phyloP scores from a whole-genome alignment of 1,140 invertebrate species.

The Chlorops oryzae region DNA sequence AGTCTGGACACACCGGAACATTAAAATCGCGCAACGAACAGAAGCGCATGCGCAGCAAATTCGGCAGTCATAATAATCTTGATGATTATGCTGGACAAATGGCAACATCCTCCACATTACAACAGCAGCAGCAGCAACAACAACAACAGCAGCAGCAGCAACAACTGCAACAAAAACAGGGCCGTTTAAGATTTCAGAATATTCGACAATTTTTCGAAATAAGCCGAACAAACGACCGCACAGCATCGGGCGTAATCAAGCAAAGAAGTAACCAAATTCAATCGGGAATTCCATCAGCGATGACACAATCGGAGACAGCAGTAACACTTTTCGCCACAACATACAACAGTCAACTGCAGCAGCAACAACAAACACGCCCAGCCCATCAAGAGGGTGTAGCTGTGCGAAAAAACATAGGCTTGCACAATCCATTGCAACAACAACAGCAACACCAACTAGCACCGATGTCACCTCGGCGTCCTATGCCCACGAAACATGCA shows the following conservation, averaged over 20 bases:
- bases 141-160: conserved; percentile 18
- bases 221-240: neutral
- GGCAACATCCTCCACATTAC: conserved; percentile 24
- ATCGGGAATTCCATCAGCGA: no score
- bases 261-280: no score
- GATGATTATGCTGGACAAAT: conserved; percentile 20
- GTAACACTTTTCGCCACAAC: no score
- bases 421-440: neutral
- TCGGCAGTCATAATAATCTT: conserved; percentile 42
- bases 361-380: conserved; percentile 1
- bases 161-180: neutral
- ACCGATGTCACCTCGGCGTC: no score
- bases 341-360: conserved; percentile 5
- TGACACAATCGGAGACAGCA: no score
- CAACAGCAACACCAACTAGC: conserved; percentile 10
- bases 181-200: conserved; percentile 40
- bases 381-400: no score
- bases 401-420: no score
- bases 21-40: conserved; percentile 45
- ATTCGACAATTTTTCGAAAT: conserved; percentile 29
- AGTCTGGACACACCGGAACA: conserved; percentile 32
- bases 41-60: conserved; percentile 37
- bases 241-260: neutral
- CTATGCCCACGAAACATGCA: no score
- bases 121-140: conserved; percentile 13